Evolutionary conservation across 2,888 invertebrate species (phyloP).

Genomic region (Troilus luridus): DNA sequence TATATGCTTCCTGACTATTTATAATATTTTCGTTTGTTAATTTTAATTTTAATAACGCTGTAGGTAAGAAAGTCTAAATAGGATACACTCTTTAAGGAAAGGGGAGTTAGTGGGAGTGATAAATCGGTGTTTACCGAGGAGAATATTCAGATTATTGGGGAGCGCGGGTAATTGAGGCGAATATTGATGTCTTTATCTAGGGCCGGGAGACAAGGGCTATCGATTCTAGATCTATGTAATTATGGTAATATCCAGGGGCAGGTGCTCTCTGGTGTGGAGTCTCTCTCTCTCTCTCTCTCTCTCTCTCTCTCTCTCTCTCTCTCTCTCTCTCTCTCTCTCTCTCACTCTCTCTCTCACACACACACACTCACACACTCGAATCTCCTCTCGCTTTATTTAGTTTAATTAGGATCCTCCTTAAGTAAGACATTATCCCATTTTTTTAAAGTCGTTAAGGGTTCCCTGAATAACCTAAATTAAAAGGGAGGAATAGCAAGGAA

Average conservation of each 20-base stretch:
- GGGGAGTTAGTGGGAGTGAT: slow-evolving; percentile 21
- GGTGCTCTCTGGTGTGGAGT: background rate
- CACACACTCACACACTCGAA: too few relatives aligned
- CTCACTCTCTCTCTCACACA: too few relatives aligned
- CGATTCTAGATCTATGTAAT: slow-evolving; percentile 50
- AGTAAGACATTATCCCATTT: background rate
- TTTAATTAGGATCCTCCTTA: background rate
- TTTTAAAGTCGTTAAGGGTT: background rate
- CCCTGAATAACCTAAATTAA: background rate
- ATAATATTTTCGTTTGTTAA: too few relatives aligned
- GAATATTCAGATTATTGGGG: slow-evolving; percentile 43
- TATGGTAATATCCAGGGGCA: slow-evolving; percentile 35
- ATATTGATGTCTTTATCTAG: slow-evolving; percentile 49
- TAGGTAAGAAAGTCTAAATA: background rate
- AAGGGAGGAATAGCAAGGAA: too few relatives aligned
- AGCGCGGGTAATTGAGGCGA: slow-evolving; percentile 10
- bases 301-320: too few relatives aligned
- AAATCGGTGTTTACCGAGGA: slow-evolving; percentile 36
- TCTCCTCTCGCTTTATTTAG: background rate
- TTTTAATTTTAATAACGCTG: background rate
- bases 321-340: too few relatives aligned
- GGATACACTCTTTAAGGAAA: background rate
- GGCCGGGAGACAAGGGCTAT: slow-evolving; percentile 34
- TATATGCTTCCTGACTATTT: too few relatives aligned
- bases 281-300: background rate